Conservation (phyloP, 37 sponge, comb jelly and placozoan species). For the Haliclona indistincta region DNA sequence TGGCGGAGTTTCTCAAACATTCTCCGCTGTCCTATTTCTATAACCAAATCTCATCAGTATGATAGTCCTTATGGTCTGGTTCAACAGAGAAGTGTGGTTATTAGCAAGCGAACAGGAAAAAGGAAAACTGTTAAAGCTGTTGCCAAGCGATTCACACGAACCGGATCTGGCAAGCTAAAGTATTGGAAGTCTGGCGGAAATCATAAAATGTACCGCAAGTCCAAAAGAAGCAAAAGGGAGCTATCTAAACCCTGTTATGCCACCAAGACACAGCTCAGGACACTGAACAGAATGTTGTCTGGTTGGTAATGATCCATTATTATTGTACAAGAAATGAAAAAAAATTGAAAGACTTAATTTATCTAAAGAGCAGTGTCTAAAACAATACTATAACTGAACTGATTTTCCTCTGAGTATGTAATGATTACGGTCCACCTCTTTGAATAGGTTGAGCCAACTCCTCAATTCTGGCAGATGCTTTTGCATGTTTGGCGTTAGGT, state of each 20-base stretch:
- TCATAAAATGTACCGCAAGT: constrained; percentile 69
- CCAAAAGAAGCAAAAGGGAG: constrained; percentile 28
- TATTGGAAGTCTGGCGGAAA: constrained; percentile 72
- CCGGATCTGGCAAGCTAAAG: constrained; percentile 84
- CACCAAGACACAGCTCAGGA: constrained; percentile 70
- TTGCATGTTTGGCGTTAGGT: constrained; percentile 82
- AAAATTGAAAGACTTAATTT: background rate
- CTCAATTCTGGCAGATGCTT: constrained; percentile 74
- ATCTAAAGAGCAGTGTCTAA: too few relatives aligned
- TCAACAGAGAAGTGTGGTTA: constrained; percentile 60
- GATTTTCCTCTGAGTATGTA: background rate
- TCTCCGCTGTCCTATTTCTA: too few relatives aligned
- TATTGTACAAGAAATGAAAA: background rate
- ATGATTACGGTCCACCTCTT: constrained; percentile 20
- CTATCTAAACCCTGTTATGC: constrained; percentile 56
- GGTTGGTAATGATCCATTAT: constrained; percentile 37
- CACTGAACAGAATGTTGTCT: constrained; percentile 82
- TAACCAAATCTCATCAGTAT: too few relatives aligned
- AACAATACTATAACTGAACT: too few relatives aligned
- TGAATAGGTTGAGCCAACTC: constrained; percentile 89
- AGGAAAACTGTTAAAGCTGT: constrained; percentile 85
- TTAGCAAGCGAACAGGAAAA: constrained; percentile 73
- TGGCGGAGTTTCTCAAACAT: too few relatives aligned
- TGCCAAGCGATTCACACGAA: constrained; percentile 70
- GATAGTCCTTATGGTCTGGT: too few relatives aligned